These are phyloP conservation scores for Megaleporinus macrocephalus DNA, from an alignment of 2,113 vertebrate genomes.

Conservation along the genomic window DNA sequence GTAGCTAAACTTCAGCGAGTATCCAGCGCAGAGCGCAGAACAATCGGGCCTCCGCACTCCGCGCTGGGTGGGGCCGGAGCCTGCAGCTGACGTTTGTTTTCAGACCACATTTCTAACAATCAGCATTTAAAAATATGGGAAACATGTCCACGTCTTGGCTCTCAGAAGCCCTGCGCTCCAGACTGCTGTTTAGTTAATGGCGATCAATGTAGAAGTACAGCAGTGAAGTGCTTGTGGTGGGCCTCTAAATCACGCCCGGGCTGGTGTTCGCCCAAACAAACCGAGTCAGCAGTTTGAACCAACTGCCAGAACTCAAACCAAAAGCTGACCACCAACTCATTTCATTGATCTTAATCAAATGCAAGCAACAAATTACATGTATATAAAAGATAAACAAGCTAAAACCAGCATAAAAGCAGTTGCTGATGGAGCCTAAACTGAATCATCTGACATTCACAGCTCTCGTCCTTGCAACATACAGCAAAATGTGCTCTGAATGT, in stretches of 20 bases:
- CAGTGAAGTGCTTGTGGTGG: slow-evolving; percentile 19
- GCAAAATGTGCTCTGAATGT: background rate
- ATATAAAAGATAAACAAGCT: background rate
- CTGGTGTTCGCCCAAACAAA: slow-evolving; percentile 8
- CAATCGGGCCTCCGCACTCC: slow-evolving; percentile 15
- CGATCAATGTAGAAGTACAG: slow-evolving; percentile 25
- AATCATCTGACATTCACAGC: background rate
- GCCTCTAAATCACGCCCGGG: slow-evolving; percentile 17
- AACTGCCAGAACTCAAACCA: slow-evolving; percentile 3
- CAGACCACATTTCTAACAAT: background rate
- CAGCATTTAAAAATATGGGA: background rate
- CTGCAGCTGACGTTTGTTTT: background rate
- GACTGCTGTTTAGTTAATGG: slow-evolving; percentile 18
- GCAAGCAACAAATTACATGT: background rate
- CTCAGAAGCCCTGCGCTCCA: background rate
- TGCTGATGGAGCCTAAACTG: background rate
- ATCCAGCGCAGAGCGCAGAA: slow-evolving; percentile 6
- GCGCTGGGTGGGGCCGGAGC: slow-evolving; percentile 19
- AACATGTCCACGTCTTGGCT: background rate
- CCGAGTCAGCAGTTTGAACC: slow-evolving; percentile 37
- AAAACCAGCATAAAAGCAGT: background rate
- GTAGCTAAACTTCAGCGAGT: slow-evolving; percentile 22
- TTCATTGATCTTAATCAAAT: background rate
- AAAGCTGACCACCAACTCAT: background rate
- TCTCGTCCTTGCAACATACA: background rate